Conservation (phyloP, 2,113 vertebrate species). For the Cairina moschata region DNA sequence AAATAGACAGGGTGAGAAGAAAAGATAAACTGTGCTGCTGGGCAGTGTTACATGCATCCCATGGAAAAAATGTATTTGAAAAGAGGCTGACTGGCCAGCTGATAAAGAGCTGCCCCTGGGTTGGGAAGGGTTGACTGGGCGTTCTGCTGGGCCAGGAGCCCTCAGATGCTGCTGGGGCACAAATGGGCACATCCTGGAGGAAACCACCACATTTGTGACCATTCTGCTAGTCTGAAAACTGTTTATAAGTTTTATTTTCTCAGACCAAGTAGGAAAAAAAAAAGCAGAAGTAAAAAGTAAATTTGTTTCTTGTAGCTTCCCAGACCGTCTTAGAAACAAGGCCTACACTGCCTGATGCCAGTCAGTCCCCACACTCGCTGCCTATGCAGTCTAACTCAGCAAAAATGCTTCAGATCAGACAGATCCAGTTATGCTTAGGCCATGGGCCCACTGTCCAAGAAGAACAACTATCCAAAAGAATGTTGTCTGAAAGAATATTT, state of each 20-base stretch:
- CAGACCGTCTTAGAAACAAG: neutral
- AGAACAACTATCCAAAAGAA: neutral
- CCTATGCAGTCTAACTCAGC: neutral
- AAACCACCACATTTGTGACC: rapidly evolving
- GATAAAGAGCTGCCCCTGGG: neutral
- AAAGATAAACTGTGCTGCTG: neutral
- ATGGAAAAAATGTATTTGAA: neutral
- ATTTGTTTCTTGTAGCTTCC: neutral
- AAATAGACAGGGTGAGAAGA: neutral
- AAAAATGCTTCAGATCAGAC: neutral
- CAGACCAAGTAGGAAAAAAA: neutral
- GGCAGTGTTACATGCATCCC: neutral
- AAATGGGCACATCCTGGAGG: neutral
- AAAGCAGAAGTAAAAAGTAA: neutral
- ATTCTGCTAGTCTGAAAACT: neutral
- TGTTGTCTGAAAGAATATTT: neutral
- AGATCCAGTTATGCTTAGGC: neutral
- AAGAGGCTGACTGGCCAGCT: neutral
- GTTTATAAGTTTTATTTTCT: neutral
- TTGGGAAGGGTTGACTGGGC: neutral
- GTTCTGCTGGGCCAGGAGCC: neutral
- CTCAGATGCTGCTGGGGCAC: neutral
- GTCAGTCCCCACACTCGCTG: neutral
- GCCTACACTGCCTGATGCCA: neutral
- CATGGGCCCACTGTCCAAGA: neutral